phyloP scores from a whole-genome alignment of 2,797 vertebrate species.

The Lacerta viridis region DNA sequence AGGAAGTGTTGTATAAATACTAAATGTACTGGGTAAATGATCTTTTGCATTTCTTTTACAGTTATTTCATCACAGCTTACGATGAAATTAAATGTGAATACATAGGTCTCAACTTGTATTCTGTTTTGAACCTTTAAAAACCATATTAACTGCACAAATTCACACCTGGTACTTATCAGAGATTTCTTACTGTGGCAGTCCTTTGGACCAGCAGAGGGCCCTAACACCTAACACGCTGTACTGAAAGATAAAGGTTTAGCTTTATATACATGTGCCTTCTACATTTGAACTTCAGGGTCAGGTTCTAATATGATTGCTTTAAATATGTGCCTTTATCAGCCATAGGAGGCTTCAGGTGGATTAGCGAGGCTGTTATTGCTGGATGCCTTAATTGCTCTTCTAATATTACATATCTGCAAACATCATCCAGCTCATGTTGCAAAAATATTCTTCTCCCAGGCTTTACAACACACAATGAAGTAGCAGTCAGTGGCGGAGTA shows the following conservation, averaged over 20 bases:
- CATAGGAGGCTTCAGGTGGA: neutral
- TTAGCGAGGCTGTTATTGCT: constrained; percentile 13
- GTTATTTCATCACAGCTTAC: neutral
- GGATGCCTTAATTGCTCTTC: neutral
- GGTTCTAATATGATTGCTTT: neutral
- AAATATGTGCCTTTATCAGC: neutral
- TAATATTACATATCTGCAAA: neutral
- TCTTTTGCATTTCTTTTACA: neutral
- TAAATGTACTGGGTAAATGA: neutral
- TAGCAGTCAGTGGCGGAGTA: neutral
- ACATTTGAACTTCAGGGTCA: neutral
- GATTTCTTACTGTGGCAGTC: no score
- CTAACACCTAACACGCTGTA: neutral
- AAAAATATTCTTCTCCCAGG: neutral
- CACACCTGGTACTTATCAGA: neutral
- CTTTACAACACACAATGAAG: neutral
- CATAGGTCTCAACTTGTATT: neutral
- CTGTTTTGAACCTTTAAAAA: neutral
- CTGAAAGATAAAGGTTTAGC: neutral
- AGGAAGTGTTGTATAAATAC: no score
- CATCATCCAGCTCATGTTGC: neutral
- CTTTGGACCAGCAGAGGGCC: constrained; percentile 29
- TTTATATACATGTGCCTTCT: neutral
- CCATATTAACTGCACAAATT: neutral
- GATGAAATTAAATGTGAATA: neutral